A percentile compares a stretch with the other conserved stretches of the same genome.
phyloP scores from a whole-genome alignment of 2,113 vertebrate species.

The Clupea harengus region DNA sequence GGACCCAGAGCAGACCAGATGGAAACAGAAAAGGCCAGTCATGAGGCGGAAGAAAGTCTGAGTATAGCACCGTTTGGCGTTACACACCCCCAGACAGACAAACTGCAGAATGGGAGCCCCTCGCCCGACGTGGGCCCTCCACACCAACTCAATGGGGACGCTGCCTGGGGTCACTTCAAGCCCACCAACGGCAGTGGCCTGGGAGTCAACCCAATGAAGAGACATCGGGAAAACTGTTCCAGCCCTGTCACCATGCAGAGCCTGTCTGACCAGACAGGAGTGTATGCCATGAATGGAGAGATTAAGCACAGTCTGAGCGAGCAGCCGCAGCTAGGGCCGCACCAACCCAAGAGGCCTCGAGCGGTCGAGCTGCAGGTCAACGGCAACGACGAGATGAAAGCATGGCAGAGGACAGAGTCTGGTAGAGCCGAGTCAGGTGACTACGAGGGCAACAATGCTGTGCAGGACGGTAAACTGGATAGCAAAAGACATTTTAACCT shows the following conservation, averaged over 20 bases:
- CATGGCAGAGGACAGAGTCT: slow-evolving; percentile 58
- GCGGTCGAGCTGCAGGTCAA: slow-evolving; percentile 69
- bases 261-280: slow-evolving; percentile 66
- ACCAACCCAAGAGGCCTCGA: slow-evolving; percentile 80
- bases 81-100: slow-evolving; percentile 68
- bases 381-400: slow-evolving; percentile 64
- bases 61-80: slow-evolving; percentile 78
- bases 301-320: slow-evolving; percentile 81
- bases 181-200: slow-evolving; percentile 26
- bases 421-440: slow-evolving; percentile 57
- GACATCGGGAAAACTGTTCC: slow-evolving; percentile 67
- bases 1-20: slow-evolving; percentile 96
- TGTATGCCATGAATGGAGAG: slow-evolving; percentile 82
- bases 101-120: slow-evolving; percentile 82
- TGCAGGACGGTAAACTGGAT: slow-evolving; percentile 71
- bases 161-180: slow-evolving; percentile 73
- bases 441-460: slow-evolving; percentile 64
- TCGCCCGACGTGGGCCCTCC: slow-evolving; percentile 66
- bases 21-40: slow-evolving; percentile 91
- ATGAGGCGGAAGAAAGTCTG: slow-evolving; percentile 90
- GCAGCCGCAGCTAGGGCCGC: slow-evolving; percentile 71
- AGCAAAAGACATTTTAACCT: slow-evolving; percentile 71
- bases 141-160: slow-evolving; percentile 77
- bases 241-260: slow-evolving; percentile 72
- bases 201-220: slow-evolving; percentile 71